Evolutionary conservation across 2,797 vertebrate species (phyloP), one percentile per base, ranked within the genome.

Genomic region (Dryobates pubescens): DNA sequence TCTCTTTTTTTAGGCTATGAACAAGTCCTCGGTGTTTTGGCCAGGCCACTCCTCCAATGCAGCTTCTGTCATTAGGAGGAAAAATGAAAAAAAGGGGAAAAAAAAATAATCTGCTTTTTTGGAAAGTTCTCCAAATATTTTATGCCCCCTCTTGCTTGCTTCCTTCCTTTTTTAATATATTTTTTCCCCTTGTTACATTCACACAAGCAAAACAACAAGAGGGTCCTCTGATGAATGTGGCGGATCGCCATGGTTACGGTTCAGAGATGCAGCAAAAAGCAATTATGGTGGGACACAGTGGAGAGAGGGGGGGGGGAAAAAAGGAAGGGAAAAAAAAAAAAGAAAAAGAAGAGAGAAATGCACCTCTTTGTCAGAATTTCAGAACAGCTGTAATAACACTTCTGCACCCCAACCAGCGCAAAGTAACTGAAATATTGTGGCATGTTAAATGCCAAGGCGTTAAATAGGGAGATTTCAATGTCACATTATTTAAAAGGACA

Each of bases 311-410:
- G 47, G 47, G 49, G 38, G 64, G 93, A 92, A 29, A 51, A 47
- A 94, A 94, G 27, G 17, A 85, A 95, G 95, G 95, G 87, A 94
- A 96, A 87, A 15, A 69, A 84, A 47, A 64, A 94, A 92, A 29
- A 51, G 47, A 94, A 96, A 89, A 95, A 96, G 88, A 18, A 74
- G 86, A 97, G 96, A 97, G 97, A 98, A 98, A 98, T 97, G 97
- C 96, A 97, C 97, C 97, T 97, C 97, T 98, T 98, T 98, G 98
- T 98, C 97, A 98, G 98, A 96, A 98, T 98, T 98, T 98, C 96
- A 96, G 98, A 98, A 98, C 98, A 98, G 98, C 98, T 98, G 98
- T 97, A 98, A 98, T 97, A 98, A 98, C 98, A 98, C 84, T 93
- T 95, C 87, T 94, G 96, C 94, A 97, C 95, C 96, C 97, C 96